Evolutionary conservation across 2,113 vertebrate species (phyloP).

Genomic region (Eonycteris spelaea): DNA sequence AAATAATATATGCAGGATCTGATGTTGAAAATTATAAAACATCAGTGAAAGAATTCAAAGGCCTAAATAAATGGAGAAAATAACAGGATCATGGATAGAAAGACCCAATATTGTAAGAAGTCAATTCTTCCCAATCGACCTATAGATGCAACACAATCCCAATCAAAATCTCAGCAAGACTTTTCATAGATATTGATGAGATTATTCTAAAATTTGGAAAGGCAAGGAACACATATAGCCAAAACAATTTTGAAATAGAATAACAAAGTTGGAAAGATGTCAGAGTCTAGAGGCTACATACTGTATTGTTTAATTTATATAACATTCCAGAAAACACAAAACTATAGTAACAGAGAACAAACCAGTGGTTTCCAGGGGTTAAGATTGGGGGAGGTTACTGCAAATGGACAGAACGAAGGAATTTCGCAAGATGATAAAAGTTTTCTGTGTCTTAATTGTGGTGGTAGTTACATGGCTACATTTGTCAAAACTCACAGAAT

Average conservation of each 20-base stretch:
- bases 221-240: not conserved
- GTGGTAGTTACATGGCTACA: not conserved
- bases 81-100: not conserved
- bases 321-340: not conserved
- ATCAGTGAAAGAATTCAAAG: not conserved
- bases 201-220: not conserved
- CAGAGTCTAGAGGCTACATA: not conserved
- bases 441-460: not conserved
- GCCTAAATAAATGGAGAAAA: not conserved
- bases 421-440: not conserved
- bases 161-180: not conserved
- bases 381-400: accelerated
- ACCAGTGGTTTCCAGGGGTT: not conserved
- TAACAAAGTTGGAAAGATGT: not conserved
- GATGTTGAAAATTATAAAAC: not conserved
- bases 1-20: not conserved
- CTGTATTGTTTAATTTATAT: not conserved
- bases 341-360: not conserved
- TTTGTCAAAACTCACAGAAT: not conserved
- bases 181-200: not conserved
- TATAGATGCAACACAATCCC: not conserved
- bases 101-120: not conserved
- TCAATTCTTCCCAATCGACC: not conserved
- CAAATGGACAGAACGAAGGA: not conserved
- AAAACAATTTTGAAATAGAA: not conserved